A percentile compares a stretch with the other conserved stretches of the same genome.
Evolutionary conservation across 2,888 invertebrate species (phyloP).

Genomic region (Drosophila mettleri): DNA sequence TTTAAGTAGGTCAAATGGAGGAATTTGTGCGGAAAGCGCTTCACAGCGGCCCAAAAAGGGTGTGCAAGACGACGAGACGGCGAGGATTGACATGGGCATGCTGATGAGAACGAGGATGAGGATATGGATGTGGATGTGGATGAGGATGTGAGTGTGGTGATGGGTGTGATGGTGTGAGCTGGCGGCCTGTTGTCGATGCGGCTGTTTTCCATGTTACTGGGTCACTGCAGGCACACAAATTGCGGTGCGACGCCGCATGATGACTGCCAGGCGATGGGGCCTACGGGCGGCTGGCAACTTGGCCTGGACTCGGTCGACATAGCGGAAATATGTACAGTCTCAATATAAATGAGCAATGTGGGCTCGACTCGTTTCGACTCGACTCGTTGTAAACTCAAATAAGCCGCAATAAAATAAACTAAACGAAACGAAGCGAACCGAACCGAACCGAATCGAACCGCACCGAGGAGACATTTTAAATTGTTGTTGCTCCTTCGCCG

Average conservation of each 20-base stretch:
- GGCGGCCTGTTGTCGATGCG: slow-evolving; percentile 62
- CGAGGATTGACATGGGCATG: slow-evolving; percentile 6
- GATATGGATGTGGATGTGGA: slow-evolving; percentile 15
- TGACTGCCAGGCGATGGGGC: slow-evolving; percentile 29
- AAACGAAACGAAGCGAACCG: slow-evolving; percentile 41
- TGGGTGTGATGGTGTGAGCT: slow-evolving; percentile 21
- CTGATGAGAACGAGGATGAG: slow-evolving; percentile 15
- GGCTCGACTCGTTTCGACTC: slow-evolving; percentile 28
- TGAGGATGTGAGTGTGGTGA: slow-evolving; percentile 5
- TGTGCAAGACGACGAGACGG: slow-evolving; percentile 52
- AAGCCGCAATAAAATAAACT: slow-evolving; percentile 74
- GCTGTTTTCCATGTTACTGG: slow-evolving; percentile 78
- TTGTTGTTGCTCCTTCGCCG: slow-evolving; percentile 41
- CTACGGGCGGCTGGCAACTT: slow-evolving; percentile 17
- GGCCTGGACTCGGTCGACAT: slow-evolving; percentile 38
- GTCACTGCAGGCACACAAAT: slow-evolving; percentile 82
- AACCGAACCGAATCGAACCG: slow-evolving; percentile 39
- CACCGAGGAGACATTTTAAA: slow-evolving; percentile 48
- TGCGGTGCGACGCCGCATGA: slow-evolving; percentile 70
- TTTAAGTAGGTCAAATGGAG: slow-evolving; percentile 83
- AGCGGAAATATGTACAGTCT: slow-evolving; percentile 59
- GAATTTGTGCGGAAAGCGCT: slow-evolving; percentile 82
- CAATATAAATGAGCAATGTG: slow-evolving; percentile 79
- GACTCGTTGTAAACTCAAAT: slow-evolving; percentile 57
- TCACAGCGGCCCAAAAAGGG: slow-evolving; percentile 58